phyloP scores from a whole-genome alignment of 1,140 invertebrate species.

The Luehdorfia chinensis region DNA sequence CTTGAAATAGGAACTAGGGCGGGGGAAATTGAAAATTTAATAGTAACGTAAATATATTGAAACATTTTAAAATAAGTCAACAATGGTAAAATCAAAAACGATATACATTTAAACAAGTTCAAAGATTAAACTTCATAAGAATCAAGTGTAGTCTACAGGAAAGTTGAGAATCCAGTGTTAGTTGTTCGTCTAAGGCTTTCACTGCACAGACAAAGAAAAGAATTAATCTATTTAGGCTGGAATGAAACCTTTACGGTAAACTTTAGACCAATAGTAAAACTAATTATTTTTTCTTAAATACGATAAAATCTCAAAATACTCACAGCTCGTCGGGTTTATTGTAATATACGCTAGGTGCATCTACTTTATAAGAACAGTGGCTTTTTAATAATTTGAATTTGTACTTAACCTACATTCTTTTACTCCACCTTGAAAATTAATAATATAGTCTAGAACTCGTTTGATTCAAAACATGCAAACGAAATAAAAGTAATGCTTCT shows the following conservation, averaged over 20 bases:
- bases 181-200: constrained; percentile 47
- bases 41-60: constrained; percentile 22
- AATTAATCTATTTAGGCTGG: constrained; percentile 70
- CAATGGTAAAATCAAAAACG: constrained; percentile 23
- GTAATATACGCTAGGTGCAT: constrained; percentile 74
- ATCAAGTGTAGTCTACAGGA: constrained; percentile 37
- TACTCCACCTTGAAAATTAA: constrained; percentile 57
- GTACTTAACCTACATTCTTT: constrained; percentile 73
- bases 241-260: constrained; percentile 65
- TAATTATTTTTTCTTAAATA: constrained; percentile 73
- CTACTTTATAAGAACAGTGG: constrained; percentile 76
- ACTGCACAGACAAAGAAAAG: constrained; percentile 51
- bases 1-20: constrained; percentile 63
- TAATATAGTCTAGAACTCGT: constrained; percentile 44
- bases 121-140: constrained; percentile 33
- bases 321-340: constrained; percentile 77
- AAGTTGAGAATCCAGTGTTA: constrained; percentile 34
- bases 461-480: constrained; percentile 34
- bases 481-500: constrained; percentile 20
- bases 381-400: constrained; percentile 76
- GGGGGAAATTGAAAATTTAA: constrained; percentile 41
- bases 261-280: constrained; percentile 66
- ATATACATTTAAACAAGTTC: constrained; percentile 19
- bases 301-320: constrained; percentile 77
- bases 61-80: constrained; percentile 28